Percentiles rank a stretch among this genome's conserved stretches.
phyloP scores from a whole-genome alignment of 2,113 vertebrate genomes.

The Esox niger region DNA sequence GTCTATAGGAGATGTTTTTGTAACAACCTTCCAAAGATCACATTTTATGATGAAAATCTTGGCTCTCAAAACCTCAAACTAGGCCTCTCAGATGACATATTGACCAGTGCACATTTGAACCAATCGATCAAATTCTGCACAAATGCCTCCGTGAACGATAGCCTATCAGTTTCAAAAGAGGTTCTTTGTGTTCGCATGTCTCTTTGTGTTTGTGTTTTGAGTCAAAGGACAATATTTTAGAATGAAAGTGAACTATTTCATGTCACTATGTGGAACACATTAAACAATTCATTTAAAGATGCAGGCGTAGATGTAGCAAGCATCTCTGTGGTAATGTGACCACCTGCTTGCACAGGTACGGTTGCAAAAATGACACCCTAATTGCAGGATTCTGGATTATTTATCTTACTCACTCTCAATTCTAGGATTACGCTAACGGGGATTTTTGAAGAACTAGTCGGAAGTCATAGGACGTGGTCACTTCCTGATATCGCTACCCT shows the following conservation, averaged over 20 bases:
- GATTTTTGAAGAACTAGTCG: too few relatives aligned
- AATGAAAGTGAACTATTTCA: background rate
- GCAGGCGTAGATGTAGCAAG: background rate
- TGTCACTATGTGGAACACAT: background rate
- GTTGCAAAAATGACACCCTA: too few relatives aligned
- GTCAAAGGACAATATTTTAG: background rate
- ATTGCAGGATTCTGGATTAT: too few relatives aligned
- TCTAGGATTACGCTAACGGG: too few relatives aligned
- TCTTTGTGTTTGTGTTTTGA: background rate
- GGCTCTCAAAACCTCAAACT: constrained; percentile 13
- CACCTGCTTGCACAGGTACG: background rate
- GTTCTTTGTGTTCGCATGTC: background rate
- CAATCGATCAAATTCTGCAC: constrained; percentile 26
- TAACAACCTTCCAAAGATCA: constrained; percentile 36
- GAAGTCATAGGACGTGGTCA: too few relatives aligned
- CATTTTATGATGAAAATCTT: constrained; percentile 37
- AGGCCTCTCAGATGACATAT: constrained; percentile 26
- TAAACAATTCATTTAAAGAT: background rate
- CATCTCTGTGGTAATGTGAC: background rate
- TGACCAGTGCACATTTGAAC: constrained; percentile 33
- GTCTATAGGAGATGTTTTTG: constrained; percentile 35
- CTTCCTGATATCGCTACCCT: background rate
- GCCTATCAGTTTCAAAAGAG: background rate
- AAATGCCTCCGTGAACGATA: background rate
- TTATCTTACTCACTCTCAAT: too few relatives aligned